These are phyloP conservation scores for Orthosia cruda DNA, from an alignment of 2,888 invertebrate genomes.

Conservation along the genomic window DNA sequence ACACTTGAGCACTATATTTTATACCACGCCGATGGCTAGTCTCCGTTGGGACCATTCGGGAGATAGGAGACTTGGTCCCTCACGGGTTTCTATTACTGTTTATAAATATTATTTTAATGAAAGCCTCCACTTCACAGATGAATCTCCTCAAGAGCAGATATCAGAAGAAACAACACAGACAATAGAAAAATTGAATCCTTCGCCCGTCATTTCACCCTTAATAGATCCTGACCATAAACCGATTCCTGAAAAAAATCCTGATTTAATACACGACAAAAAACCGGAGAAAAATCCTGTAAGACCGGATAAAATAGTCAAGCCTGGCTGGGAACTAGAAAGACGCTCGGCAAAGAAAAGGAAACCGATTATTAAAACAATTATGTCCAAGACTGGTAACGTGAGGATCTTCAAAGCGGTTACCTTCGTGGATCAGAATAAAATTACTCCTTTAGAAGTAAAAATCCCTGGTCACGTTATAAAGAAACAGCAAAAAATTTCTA, in stretches of 20 bases:
- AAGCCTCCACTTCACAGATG: conserved; percentile 19
- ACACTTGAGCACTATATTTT: no score
- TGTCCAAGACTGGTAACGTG: conserved; percentile 67
- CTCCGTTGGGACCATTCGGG: no score
- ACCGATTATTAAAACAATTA: conserved; percentile 77
- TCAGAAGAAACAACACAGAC: conserved; percentile 42
- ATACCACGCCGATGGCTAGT: no score
- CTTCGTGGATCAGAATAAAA: conserved; percentile 75
- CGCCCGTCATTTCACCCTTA: conserved; percentile 4
- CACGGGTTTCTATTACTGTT: no score
- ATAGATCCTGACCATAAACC: neutral
- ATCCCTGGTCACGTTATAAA: conserved; percentile 67
- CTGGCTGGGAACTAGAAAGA: conserved; percentile 23
- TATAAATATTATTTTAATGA: neutral
- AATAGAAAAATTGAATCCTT: conserved; percentile 20
- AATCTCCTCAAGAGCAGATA: conserved; percentile 46
- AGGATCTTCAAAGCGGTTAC: conserved; percentile 80
- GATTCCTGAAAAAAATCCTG: conserved; percentile 6
- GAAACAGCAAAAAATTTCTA: conserved; percentile 58
- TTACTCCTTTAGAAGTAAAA: conserved; percentile 73
- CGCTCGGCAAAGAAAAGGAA: conserved; percentile 48
- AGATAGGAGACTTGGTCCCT: no score
- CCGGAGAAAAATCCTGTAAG: conserved; percentile 6
- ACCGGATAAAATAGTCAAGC: conserved; percentile 8
- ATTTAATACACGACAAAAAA: conserved; percentile 1